Percentiles rank a stretch among this genome's conserved stretches.
Evolutionary conservation across 2,113 vertebrate genomes (phyloP).

Genomic region (cattle (Bos taurus)): ARS-UCD2.0 NC_037328.1:109860001-109860500

Average conservation of each 20-base stretch:
- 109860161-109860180: conserved; percentile 2
- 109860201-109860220: conserved; percentile 15
- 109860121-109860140: not conserved
- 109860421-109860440: conserved; percentile 41
- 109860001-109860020: not conserved
- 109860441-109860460: not conserved
- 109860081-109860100: not conserved
- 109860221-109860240: not conserved
- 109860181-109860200: not conserved
- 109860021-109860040: not conserved
- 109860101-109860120: not conserved
- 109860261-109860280: conserved; percentile 53
- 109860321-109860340: conserved; percentile 44
- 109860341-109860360: conserved; percentile 40
- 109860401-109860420: conserved; percentile 49
- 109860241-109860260: conserved; percentile 43
- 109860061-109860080: conserved; percentile 6
- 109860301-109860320: conserved; percentile 41
- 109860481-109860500: conserved; percentile 42
- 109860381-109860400: not conserved
- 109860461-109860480: conserved; percentile 24
- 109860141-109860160: not conserved
- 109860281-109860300: conserved; percentile 19
- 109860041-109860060: conserved; percentile 48
- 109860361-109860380: conserved; percentile 45